These are phyloP conservation scores for Gadus chalcogrammus DNA, from an alignment of 2,113 vertebrate genomes.

Conservation along the genomic window DNA sequence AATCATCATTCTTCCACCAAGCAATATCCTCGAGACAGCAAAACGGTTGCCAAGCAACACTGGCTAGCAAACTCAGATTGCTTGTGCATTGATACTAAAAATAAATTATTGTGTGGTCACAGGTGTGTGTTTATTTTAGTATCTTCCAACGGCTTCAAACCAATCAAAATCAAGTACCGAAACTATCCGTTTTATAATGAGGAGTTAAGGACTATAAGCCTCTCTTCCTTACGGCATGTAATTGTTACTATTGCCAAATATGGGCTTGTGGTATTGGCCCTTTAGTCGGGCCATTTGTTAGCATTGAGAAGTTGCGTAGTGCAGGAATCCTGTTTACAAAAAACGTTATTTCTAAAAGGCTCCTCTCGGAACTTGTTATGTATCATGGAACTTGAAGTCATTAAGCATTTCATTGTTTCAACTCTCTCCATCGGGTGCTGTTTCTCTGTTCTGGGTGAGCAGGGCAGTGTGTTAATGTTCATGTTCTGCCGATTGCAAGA, in stretches of 20 bases:
- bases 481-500: constrained; percentile 23
- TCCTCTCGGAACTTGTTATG: neutral
- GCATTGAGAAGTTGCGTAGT: neutral
- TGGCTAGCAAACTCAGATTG: too few species aligned
- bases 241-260: neutral
- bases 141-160: too few species aligned
- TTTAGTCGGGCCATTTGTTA: neutral
- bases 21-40: too few species aligned
- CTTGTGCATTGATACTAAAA: too few species aligned
- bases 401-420: neutral
- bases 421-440: neutral
- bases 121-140: too few species aligned
- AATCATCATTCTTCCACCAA: too few species aligned
- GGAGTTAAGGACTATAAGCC: too few species aligned
- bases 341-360: neutral
- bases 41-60: too few species aligned
- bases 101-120: too few species aligned
- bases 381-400: neutral
- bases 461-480: constrained; percentile 48
- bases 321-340: neutral
- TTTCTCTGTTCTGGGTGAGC: constrained; percentile 33
- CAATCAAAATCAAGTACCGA: too few species aligned
- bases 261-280: neutral
- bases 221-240: neutral
- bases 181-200: too few species aligned